These are phyloP conservation scores for Phataginus tricuspis DNA, from an alignment of 2,797 vertebrate genomes.

Conservation along the genomic window DNA sequence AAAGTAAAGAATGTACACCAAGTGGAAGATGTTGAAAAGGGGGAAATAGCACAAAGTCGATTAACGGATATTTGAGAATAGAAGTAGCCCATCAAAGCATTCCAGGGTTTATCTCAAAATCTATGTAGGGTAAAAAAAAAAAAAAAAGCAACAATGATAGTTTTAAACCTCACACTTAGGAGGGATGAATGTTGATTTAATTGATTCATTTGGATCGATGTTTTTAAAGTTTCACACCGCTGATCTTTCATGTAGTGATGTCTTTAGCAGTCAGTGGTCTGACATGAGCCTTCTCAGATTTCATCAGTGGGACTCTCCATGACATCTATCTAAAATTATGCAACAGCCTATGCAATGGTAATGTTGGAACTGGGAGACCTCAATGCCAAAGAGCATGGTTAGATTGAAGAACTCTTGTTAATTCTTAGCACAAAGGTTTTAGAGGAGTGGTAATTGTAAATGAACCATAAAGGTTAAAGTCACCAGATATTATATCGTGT, in stretches of 20 bases:
- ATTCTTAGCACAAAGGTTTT: conserved; percentile 31
- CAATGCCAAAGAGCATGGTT: not conserved
- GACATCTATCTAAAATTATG: conserved; percentile 53
- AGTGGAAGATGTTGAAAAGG: conserved; percentile 68
- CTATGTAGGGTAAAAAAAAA: not conserved
- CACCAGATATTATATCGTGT: conserved; percentile 45
- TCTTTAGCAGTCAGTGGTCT: conserved; percentile 77
- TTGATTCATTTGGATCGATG: conserved; percentile 66
- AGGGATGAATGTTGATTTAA: conserved; percentile 74
- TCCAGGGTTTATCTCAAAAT: conserved; percentile 21
- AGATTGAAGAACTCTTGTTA: not conserved
- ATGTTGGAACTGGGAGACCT: not conserved
- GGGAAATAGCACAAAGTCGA: conserved; percentile 58
- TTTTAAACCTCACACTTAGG: conserved; percentile 54
- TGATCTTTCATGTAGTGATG: conserved; percentile 60
- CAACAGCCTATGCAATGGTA: conserved; percentile 5
- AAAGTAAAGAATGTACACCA: conserved; percentile 45
- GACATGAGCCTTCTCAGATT: conserved; percentile 66
- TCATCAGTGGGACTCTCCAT: conserved; percentile 62
- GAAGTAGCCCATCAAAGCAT: conserved; percentile 67
- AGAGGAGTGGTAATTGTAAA: conserved; percentile 30
- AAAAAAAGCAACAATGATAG: conserved; percentile 56
- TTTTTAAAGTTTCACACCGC: conserved; percentile 71
- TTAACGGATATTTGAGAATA: conserved; percentile 51
- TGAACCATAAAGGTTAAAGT: conserved; percentile 53